These are phyloP conservation scores for Silurus meridionalis DNA, from an alignment of 2,113 vertebrate genomes.

Conservation along the genomic window DNA sequence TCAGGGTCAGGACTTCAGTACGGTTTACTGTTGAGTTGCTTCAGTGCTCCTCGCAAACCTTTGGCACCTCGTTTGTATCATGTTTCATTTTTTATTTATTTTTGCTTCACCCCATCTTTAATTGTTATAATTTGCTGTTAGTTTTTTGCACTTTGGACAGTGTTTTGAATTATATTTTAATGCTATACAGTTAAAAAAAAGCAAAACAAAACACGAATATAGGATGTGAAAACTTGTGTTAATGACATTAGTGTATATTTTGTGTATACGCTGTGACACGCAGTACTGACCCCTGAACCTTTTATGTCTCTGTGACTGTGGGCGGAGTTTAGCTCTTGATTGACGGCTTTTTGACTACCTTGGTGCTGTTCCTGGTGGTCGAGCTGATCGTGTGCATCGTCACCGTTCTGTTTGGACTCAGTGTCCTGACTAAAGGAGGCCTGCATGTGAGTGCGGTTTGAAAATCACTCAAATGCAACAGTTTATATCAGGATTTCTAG, in stretches of 20 bases:
- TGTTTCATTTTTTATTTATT: background rate
- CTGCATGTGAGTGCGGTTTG: slow-evolving; percentile 60
- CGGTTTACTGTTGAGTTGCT: background rate
- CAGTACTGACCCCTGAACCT: background rate
- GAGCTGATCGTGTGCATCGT: slow-evolving; percentile 76
- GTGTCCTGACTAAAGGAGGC: slow-evolving; percentile 68
- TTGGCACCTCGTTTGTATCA: background rate
- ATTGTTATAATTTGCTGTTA: slow-evolving; percentile 12
- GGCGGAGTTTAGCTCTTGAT: slow-evolving; percentile 66
- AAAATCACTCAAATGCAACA: background rate
- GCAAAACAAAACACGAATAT: background rate
- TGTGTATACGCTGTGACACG: background rate
- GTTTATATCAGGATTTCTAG: background rate
- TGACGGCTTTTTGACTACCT: slow-evolving; percentile 72
- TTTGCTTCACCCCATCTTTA: slow-evolving; percentile 16
- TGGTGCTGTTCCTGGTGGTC: slow-evolving; percentile 77
- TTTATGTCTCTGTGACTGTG: slow-evolving; percentile 8
- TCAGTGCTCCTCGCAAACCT: background rate
- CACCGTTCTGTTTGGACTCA: slow-evolving; percentile 75
- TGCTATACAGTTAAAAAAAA: background rate
- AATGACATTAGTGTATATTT: background rate
- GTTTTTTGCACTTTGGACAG: slow-evolving; percentile 57
- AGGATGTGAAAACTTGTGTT: background rate
- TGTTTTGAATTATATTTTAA: slow-evolving; percentile 29
- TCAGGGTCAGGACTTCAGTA: background rate